Evolutionary conservation across 2,888 invertebrate genomes (phyloP).

Genomic region (Drosophila gaucha): DNA sequence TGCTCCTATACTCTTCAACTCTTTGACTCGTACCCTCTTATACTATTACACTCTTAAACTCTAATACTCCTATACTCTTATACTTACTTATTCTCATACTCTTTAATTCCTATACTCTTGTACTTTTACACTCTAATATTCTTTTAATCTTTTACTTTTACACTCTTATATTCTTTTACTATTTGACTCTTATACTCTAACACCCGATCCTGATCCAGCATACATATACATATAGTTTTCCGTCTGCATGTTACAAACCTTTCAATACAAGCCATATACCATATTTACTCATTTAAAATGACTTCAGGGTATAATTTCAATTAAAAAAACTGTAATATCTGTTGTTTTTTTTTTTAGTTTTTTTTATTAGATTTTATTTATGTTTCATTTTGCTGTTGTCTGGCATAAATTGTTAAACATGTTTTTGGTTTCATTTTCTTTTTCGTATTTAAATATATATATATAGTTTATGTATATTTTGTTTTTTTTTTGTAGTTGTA

Average conservation of each 20-base stretch:
- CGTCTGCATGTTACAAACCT: neutral
- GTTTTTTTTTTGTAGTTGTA: slow-evolving; percentile 12
- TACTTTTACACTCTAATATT: neutral
- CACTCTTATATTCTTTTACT: too few species aligned
- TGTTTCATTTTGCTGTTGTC: slow-evolving; percentile 69
- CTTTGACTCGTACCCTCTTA: too few species aligned
- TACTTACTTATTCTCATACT: neutral
- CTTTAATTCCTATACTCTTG: neutral
- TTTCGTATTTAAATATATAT: slow-evolving; percentile 69
- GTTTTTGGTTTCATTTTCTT: slow-evolving; percentile 29
- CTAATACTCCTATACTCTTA: neutral
- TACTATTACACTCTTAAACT: neutral
- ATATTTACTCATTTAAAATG: neutral
- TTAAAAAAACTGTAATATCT: neutral
- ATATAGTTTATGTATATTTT: slow-evolving; percentile 63
- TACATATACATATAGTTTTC: too few species aligned
- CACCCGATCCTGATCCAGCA: too few species aligned
- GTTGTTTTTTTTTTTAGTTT: slow-evolving; percentile 6
- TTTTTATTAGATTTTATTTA: slow-evolving; percentile 72
- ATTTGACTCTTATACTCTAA: too few species aligned
- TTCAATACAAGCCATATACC: neutral
- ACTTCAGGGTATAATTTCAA: neutral
- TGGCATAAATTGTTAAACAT: slow-evolving; percentile 74
- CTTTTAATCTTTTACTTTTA: too few species aligned
- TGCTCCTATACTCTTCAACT: neutral